phyloP scores from a whole-genome alignment of 2,888 invertebrate genomes.

The Leucoma salicis region DNA sequence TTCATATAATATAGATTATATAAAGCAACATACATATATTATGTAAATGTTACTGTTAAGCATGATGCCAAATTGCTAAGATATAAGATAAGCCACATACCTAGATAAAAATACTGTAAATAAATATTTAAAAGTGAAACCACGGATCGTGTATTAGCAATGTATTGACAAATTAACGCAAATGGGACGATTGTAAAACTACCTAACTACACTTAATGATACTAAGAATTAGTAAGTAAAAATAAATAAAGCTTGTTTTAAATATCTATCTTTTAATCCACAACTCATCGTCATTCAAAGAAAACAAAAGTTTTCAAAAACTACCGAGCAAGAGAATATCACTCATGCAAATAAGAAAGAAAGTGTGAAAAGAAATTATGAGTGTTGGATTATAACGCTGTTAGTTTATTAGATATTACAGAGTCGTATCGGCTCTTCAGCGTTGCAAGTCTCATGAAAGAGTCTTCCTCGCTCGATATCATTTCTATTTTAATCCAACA shows the following conservation, averaged over 20 bases:
- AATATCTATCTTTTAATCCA: conserved; percentile 50
- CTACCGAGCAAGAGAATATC: too few relatives aligned
- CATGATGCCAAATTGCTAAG: conserved; percentile 78
- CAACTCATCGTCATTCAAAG: too few relatives aligned
- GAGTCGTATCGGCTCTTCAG: too few relatives aligned
- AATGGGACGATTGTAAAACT: conserved; percentile 50
- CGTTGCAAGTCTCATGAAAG: too few relatives aligned
- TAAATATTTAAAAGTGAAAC: conserved; percentile 62
- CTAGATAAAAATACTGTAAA: conserved; percentile 73
- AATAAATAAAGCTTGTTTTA: conserved; percentile 80
- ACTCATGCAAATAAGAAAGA: too few relatives aligned
- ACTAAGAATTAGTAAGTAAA: conserved; percentile 62
- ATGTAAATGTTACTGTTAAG: conserved; percentile 68
- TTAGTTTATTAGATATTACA: too few relatives aligned
- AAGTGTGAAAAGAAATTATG: too few relatives aligned
- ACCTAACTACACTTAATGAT: conserved; percentile 57
- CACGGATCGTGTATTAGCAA: conserved; percentile 63
- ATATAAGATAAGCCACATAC: conserved; percentile 65
- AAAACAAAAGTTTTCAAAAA: too few relatives aligned
- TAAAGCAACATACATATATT: conserved; percentile 42
- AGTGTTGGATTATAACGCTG: too few relatives aligned
- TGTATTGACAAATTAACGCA: conserved; percentile 36
- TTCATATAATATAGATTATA: conserved; percentile 54
- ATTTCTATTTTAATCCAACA: too few relatives aligned
- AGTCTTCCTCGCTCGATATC: too few relatives aligned